A percentile compares a stretch with the other conserved stretches of the same genome.
phyloP scores from a whole-genome alignment of 2,113 vertebrate genomes.

The Notarius lentiginosus region DNA sequence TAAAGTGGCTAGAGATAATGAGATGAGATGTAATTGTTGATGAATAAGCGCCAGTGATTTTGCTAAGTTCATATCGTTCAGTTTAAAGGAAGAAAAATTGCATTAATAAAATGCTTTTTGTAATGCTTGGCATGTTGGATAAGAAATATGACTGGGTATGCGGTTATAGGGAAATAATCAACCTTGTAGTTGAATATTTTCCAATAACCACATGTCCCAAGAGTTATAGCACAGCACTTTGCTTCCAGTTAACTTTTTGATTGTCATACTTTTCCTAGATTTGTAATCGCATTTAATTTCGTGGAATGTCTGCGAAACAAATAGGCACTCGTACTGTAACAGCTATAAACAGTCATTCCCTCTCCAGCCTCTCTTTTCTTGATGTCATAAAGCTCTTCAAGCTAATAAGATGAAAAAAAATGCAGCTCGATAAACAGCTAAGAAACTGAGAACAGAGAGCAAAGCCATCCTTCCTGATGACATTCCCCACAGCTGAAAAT shows the following conservation, averaged over 20 bases:
- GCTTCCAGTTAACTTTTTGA: background rate
- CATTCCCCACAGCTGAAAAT: background rate
- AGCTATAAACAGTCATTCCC: background rate
- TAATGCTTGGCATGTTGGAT: background rate
- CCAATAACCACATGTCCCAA: background rate
- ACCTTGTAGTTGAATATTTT: background rate
- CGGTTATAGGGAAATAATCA: background rate
- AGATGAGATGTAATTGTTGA: no score
- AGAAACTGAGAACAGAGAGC: background rate
- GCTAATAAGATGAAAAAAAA: background rate
- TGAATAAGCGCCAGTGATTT: no score
- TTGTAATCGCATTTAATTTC: background rate
- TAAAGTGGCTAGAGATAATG: no score
- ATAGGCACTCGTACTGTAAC: background rate
- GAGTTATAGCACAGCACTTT: background rate
- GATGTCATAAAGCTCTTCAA: background rate
- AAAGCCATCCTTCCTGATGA: background rate
- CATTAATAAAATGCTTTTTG: background rate
- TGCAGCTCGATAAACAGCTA: background rate
- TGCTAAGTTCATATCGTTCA: no score
- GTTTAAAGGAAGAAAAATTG: background rate
- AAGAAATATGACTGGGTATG: background rate
- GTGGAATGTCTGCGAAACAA: background rate
- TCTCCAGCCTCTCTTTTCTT: background rate
- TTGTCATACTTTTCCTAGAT: background rate